Evolutionary conservation across 2,797 vertebrate genomes (phyloP).

Genomic region (Darevskia nairensis): DNA sequence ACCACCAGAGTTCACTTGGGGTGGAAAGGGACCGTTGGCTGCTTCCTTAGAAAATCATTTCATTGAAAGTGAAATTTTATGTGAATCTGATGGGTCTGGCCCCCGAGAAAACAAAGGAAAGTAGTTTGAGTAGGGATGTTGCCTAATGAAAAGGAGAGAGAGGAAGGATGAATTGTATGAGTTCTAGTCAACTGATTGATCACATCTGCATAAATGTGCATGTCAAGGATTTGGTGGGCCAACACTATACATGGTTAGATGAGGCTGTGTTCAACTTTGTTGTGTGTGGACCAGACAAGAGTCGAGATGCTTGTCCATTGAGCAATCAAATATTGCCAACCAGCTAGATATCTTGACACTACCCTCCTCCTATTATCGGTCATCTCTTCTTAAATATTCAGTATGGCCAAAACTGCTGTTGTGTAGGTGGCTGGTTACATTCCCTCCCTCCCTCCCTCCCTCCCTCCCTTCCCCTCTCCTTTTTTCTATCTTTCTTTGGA

Average conservation of each 20-base stretch:
- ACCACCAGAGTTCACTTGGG: conserved; percentile 2
- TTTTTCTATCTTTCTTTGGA: no score
- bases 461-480: no score
- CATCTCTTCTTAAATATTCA: neutral
- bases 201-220: neutral
- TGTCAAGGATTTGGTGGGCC: neutral
- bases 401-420: neutral
- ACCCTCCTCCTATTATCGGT: neutral
- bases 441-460: no score
- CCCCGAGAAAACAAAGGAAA: neutral
- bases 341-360: neutral
- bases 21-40: conserved; percentile 23
- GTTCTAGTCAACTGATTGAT: neutral
- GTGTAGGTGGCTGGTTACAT: neutral
- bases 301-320: neutral
- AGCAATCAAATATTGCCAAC: neutral
- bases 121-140: neutral
- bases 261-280: neutral
- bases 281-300: neutral
- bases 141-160: no score
- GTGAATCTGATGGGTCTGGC: neutral
- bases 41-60: conserved; percentile 19
- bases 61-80: neutral
- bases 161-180: no score
- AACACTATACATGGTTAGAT: neutral